Percentiles rank a stretch among this genome's conserved stretches.
Conservation (phyloP, 1,140 invertebrate species). For the Penaeus chinensis region DNA sequence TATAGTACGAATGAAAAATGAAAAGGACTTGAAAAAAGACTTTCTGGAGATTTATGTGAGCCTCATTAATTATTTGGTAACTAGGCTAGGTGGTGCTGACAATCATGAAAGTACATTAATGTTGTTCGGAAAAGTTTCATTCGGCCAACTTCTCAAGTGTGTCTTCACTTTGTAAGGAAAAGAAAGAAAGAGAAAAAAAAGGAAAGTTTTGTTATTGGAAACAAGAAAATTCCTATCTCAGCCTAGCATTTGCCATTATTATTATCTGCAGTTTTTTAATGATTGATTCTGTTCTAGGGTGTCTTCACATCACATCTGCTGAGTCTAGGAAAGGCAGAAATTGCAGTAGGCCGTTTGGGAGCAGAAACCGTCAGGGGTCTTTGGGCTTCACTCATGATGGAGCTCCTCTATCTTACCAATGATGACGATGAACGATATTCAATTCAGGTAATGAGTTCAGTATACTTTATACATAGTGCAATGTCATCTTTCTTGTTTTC, state of each 20-base stretch:
- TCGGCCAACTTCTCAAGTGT: no score
- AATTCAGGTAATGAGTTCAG: slow-evolving; percentile 67
- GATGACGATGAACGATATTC: slow-evolving; percentile 74
- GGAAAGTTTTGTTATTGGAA: neutral
- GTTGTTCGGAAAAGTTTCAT: no score
- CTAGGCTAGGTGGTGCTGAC: no score
- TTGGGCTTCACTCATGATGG: slow-evolving; percentile 72
- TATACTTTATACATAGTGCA: neutral
- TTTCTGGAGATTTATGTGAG: neutral
- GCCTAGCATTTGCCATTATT: slow-evolving; percentile 8
- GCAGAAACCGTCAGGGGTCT: slow-evolving; percentile 70
- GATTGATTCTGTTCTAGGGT: slow-evolving; percentile 53
- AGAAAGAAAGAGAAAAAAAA: no score
- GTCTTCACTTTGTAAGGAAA: no score
- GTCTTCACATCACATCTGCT: slow-evolving; percentile 69
- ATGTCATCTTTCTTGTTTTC: neutral
- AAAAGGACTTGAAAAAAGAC: no score
- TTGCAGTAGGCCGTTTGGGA: slow-evolving; percentile 69
- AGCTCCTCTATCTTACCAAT: slow-evolving; percentile 73
- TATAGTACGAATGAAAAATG: neutral
- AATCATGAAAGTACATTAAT: no score
- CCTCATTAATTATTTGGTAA: no score
- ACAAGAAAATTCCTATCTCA: neutral
- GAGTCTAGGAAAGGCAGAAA: slow-evolving; percentile 68
- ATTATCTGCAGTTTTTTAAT: slow-evolving; percentile 65